Evolutionary conservation across 2,113 vertebrate species (phyloP).

Genomic region (Crotalus helleri): DNA sequence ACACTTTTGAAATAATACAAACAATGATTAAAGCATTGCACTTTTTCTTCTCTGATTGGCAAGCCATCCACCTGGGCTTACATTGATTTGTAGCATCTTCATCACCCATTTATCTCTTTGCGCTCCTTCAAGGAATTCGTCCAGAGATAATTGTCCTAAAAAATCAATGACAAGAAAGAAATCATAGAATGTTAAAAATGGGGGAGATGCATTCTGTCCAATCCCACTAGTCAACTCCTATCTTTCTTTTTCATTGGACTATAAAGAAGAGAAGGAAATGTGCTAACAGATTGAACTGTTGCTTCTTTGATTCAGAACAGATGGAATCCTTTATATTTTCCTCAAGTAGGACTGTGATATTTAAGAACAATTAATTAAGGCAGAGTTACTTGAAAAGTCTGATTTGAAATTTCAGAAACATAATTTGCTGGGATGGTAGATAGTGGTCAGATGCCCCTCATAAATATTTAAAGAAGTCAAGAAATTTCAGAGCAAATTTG

Average conservation of each 20-base stretch:
- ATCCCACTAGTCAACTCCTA: background rate
- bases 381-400: background rate
- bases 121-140: conserved; percentile 89
- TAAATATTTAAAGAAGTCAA: background rate
- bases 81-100: conserved; percentile 95
- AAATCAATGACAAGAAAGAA: background rate
- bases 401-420: background rate
- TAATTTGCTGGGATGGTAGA: background rate
- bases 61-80: conserved; percentile 86
- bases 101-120: conserved; percentile 93
- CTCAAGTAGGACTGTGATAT: background rate
- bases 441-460: background rate
- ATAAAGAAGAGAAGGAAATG: background rate
- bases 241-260: background rate
- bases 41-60: conserved; percentile 75
- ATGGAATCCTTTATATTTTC: background rate
- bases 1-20: background rate
- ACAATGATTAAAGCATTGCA: conserved; percentile 63
- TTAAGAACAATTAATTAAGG: background rate
- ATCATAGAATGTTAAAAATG: background rate
- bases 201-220: background rate
- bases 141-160: conserved; percentile 87
- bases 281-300: background rate
- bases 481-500: background rate
- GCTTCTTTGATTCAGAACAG: background rate